Percentiles rank a stretch among this genome's conserved stretches.
Conservation (phyloP, 2,888 invertebrate species). For the Pomacea canaliculata region DNA sequence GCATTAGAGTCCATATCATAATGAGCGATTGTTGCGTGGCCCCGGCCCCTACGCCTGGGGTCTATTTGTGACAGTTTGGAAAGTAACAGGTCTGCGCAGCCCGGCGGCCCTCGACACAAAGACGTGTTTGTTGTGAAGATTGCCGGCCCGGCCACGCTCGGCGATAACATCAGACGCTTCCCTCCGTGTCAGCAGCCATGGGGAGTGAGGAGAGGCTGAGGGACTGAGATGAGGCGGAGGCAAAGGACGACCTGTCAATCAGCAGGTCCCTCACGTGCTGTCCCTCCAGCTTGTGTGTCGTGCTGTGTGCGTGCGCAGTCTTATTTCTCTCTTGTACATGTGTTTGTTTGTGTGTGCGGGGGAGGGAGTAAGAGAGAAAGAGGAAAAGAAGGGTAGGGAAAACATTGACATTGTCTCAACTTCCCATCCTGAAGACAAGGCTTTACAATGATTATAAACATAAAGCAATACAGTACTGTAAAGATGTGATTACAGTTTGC, state of each 20-base stretch:
- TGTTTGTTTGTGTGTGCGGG: background rate
- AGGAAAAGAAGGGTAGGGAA: too few relatives aligned
- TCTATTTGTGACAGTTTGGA: conserved; percentile 15
- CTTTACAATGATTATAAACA: too few relatives aligned
- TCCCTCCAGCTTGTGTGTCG: too few relatives aligned
- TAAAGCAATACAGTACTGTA: too few relatives aligned
- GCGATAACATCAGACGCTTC: background rate
- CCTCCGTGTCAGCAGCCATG: background rate
- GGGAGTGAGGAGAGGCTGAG: background rate
- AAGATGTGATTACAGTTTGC: too few relatives aligned
- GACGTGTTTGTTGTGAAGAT: conserved; percentile 7
- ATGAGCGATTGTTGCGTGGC: conserved; percentile 8
- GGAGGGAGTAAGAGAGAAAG: too few relatives aligned
- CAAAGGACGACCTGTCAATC: background rate
- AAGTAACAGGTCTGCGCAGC: background rate
- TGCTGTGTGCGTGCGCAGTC: too few relatives aligned
- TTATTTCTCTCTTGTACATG: too few relatives aligned
- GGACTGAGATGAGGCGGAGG: background rate
- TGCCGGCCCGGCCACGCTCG: background rate
- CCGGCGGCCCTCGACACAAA: background rate
- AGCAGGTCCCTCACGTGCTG: too few relatives aligned
- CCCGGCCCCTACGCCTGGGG: background rate
- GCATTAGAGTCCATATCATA: conserved; percentile 2
- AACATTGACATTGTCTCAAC: too few relatives aligned
- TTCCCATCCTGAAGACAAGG: too few relatives aligned